Conservation (phyloP, 2,113 vertebrate genomes). For the Struthidea cinerea region DNA sequence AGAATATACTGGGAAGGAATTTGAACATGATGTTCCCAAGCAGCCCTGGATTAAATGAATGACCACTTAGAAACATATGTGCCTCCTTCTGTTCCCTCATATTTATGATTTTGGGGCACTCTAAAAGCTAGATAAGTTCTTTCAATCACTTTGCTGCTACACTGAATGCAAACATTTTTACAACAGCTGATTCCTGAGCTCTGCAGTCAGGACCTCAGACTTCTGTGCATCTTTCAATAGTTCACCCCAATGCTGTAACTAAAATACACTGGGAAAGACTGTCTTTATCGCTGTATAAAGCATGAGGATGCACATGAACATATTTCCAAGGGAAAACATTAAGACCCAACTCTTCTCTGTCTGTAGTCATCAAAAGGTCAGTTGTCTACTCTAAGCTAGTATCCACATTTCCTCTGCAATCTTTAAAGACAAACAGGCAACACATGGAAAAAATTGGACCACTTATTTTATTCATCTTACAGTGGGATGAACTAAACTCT, state of each 20-base stretch:
- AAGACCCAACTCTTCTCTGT: neutral
- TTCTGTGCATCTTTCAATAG: neutral
- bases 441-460: neutral
- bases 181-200: neutral
- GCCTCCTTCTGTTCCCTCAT: neutral
- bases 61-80: neutral
- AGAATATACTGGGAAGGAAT: neutral
- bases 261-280: neutral
- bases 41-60: neutral
- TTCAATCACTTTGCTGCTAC: neutral
- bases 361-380: neutral
- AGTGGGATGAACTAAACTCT: neutral
- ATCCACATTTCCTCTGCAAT: neutral
- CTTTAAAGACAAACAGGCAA: neutral
- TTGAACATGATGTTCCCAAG: neutral
- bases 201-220: neutral
- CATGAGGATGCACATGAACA: neutral
- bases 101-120: neutral
- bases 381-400: neutral
- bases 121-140: neutral
- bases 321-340: neutral
- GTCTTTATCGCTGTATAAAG: neutral
- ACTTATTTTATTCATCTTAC: neutral
- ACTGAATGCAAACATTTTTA: neutral
- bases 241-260: neutral